Conservation (phyloP, 2,888 invertebrate species). For the Coleophora deauratella region DNA sequence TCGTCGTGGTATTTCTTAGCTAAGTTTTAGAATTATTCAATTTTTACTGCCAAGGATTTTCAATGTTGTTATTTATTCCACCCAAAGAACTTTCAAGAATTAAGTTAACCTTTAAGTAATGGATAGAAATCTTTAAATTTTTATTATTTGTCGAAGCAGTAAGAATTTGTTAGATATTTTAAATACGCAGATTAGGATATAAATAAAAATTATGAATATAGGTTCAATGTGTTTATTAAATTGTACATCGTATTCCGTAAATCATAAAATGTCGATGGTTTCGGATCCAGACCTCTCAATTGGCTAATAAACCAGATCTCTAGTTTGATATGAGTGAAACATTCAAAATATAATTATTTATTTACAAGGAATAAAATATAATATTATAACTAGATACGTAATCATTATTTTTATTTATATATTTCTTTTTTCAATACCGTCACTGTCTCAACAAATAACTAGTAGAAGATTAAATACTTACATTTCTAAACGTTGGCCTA, state of each 20-base stretch:
- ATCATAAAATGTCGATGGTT: slow-evolving; percentile 57
- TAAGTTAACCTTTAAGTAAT: no score
- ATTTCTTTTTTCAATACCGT: slow-evolving; percentile 32
- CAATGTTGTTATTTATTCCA: no score
- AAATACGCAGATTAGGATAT: no score
- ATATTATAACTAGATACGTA: slow-evolving; percentile 46
- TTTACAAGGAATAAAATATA: slow-evolving; percentile 53
- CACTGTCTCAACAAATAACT: slow-evolving; percentile 39
- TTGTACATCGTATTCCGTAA: slow-evolving; percentile 64
- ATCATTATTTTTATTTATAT: slow-evolving; percentile 33
- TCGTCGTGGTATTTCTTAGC: no score
- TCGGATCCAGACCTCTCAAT: slow-evolving; percentile 57
- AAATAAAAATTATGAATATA: background rate
- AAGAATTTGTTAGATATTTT: no score
- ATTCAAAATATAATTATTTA: slow-evolving; percentile 65
- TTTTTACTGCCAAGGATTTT: no score
- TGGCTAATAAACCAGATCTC: slow-evolving; percentile 63
- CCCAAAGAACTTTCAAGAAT: no score
- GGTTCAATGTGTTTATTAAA: slow-evolving; percentile 67
- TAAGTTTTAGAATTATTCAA: no score
- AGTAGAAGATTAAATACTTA: slow-evolving; percentile 31
- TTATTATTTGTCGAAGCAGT: no score
- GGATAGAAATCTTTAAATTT: no score
- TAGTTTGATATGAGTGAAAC: slow-evolving; percentile 70
- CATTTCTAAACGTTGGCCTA: slow-evolving; percentile 41